A percentile compares a stretch with the other conserved stretches of the same genome.
Evolutionary conservation across 1,140 invertebrate species (phyloP).

Genomic region (Phymorhynchus buccinoides): DNA sequence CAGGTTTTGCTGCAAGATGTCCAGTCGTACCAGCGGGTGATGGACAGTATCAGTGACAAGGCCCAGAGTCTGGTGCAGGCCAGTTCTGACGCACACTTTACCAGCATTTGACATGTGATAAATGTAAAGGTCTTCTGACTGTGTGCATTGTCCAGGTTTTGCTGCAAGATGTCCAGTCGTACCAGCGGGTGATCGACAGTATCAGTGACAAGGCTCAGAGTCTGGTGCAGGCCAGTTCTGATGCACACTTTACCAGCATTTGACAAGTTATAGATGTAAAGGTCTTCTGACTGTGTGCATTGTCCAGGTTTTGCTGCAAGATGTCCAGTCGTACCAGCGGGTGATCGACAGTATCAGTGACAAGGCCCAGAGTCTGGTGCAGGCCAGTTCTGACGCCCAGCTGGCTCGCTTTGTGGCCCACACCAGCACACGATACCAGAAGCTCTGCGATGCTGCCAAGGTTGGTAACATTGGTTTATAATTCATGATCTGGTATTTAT

Average conservation of each 20-base stretch:
- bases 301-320: conserved; percentile 81
- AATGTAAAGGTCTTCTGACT: neutral
- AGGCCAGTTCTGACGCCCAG: conserved; percentile 74
- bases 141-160: conserved; percentile 74
- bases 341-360: conserved; percentile 87
- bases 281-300: neutral
- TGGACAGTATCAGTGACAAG: conserved; percentile 86
- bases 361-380: conserved; percentile 83
- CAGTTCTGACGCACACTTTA: conserved; percentile 62
- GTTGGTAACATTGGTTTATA: too few relatives aligned
- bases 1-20: conserved; percentile 86
- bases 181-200: conserved; percentile 89
- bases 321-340: conserved; percentile 89
- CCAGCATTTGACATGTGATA: conserved; percentile 45
- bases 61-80: conserved; percentile 83
- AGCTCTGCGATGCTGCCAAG: conserved; percentile 66
- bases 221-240: conserved; percentile 79
- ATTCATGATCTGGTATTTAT: too few relatives aligned
- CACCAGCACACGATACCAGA: conserved; percentile 63
- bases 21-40: conserved; percentile 87
- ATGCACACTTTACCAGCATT: conserved; percentile 31
- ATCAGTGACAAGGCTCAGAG: conserved; percentile 84
- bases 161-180: conserved; percentile 87
- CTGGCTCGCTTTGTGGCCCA: conserved; percentile 62
- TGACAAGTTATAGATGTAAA: too few relatives aligned